Evolutionary conservation across 1,140 invertebrate species (phyloP).

Genomic region (Maniola jurtina): DNA sequence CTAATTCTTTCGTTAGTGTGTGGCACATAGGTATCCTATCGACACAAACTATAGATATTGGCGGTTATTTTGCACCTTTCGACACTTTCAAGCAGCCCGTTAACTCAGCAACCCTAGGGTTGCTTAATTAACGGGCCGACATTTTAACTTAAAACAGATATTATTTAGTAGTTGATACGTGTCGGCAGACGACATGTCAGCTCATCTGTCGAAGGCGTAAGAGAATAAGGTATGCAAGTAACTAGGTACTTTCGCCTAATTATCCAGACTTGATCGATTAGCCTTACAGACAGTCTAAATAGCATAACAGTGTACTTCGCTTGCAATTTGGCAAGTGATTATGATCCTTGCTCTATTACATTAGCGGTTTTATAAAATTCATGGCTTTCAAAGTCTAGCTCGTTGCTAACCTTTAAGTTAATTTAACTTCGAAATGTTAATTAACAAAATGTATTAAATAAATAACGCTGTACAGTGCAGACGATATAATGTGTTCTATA

Average conservation of each 20-base stretch:
- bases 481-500: not conserved
- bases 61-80: too few species aligned
- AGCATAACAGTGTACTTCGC: not conserved
- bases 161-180: not conserved
- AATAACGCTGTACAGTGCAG: not conserved
- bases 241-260: not conserved
- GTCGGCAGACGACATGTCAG: not conserved
- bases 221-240: not conserved
- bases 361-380: not conserved
- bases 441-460: not conserved
- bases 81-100: too few species aligned
- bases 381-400: not conserved
- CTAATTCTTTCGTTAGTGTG: too few species aligned
- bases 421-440: not conserved
- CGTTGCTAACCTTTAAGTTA: not conserved
- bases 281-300: slow-evolving; percentile 1
- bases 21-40: too few species aligned
- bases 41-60: too few species aligned
- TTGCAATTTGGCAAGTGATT: slow-evolving; percentile 3
- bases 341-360: not conserved
- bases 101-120: too few species aligned
- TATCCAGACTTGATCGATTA: slow-evolving; percentile 9
- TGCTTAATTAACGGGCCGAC: too few species aligned
- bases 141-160: too few species aligned
- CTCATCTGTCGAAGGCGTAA: not conserved